Percentiles rank a stretch among this genome's conserved stretches.
Evolutionary conservation across 1,140 invertebrate genomes (phyloP).

Genomic region (Caerostris extrusa): DNA sequence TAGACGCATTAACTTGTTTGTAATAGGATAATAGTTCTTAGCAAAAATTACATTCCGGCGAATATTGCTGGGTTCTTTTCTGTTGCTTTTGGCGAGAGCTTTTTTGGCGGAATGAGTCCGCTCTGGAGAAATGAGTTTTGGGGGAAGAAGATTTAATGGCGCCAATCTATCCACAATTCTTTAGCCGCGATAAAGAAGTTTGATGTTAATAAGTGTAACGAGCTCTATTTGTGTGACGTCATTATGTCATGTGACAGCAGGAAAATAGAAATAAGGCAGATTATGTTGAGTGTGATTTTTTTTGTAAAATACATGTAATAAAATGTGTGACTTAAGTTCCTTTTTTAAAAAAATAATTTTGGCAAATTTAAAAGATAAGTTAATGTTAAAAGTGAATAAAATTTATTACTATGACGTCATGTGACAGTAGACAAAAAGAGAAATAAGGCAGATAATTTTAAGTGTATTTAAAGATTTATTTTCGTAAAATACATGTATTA

Average conservation of each 20-base stretch:
- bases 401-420: no score
- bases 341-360: no score
- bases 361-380: no score
- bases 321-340: no score
- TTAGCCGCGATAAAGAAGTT: not conserved
- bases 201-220: not conserved
- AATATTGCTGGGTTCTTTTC: not conserved
- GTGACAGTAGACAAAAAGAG: no score
- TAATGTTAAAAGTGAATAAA: no score
- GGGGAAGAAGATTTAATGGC: not conserved
- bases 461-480: no score
- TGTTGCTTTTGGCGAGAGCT: not conserved
- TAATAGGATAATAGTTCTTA: constrained; percentile 16
- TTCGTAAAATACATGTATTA: no score
- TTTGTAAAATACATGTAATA: no score
- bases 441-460: no score
- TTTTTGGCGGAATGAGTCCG: not conserved
- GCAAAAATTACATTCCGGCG: not conserved
- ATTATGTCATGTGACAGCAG: not conserved
- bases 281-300: no score
- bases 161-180: not conserved
- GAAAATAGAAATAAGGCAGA: no score
- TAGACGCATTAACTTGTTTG: constrained; percentile 9
- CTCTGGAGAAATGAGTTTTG: not conserved
- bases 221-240: not conserved